Base-by-base conservation (phyloP, 2,888 invertebrate genomes). In the Acanthoscelides obtectus region DNA sequence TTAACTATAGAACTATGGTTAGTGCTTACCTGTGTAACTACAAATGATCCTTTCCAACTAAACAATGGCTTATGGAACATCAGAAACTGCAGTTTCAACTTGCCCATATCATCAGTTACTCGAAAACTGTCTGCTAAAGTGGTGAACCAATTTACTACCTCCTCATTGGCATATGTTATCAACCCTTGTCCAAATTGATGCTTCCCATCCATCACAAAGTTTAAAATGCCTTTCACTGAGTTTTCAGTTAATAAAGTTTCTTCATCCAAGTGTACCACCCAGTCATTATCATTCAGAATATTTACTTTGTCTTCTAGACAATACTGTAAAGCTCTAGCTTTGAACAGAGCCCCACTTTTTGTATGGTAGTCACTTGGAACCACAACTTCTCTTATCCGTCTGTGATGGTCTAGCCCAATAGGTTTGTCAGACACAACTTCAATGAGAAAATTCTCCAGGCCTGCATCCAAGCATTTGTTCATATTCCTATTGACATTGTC, bases 11-110 rank as follows among this genome's bases (percentile, higher is more conserved):
- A n/a, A 25, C 17, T 12, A 45, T 45, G 45, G 12, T 25, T 3
- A 5, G 25, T 12, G 72, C 85, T 86, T 84, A 96, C 96, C 92
- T 97, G 96, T 75, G 97, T 97, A 12, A 98, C 97, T 76, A 98
- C 98, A 86, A 94, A 98, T 66, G 98, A 98, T 74, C 98, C 98
- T 87, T 98, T 98, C 97, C 98, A 98, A 85, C 97, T 97, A 86
- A 98, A 97, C 71, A 97, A 87, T 20, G 98, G 98, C 83, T 94
- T 95, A 84, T 98, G 97, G 84, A 98, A 97, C 85, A 95, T 88
- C 80, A 93, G 93, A 83, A 98, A 97, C 84, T 98, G 98, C 76
- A 96, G 88, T 80, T 97, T 89, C 71, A 98, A 87, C 86, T 98
- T 98, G 72, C 98, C 98, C 97, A 98, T 97, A 82, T 98, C 98